These are phyloP conservation scores for Sminthurides aquaticus DNA, from an alignment of 2,888 invertebrate species.

Conservation along the genomic window DNA sequence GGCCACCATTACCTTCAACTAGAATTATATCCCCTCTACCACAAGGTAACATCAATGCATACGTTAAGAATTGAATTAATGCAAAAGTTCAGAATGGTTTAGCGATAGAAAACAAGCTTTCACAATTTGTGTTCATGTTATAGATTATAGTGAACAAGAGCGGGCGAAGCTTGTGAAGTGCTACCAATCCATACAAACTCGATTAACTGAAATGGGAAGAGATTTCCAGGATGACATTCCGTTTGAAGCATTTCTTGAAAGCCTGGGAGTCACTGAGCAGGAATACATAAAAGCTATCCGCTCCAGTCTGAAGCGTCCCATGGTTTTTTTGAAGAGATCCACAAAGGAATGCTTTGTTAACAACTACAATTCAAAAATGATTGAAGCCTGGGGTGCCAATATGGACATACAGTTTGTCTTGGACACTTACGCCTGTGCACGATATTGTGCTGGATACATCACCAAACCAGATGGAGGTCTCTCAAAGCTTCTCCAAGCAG, in stretches of 20 bases:
- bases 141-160: no score
- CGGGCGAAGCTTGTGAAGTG: background rate
- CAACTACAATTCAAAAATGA: constrained; percentile 40
- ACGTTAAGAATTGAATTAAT: no score
- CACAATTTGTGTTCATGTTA: no score
- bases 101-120: background rate
- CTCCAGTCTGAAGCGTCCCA: constrained; percentile 25
- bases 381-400: constrained; percentile 44
- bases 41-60: background rate
- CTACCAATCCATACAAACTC: background rate
- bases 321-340: constrained; percentile 39
- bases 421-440: constrained; percentile 45
- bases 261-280: constrained; percentile 22
- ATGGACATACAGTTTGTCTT: constrained; percentile 46
- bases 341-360: constrained; percentile 39
- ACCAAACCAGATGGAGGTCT: constrained; percentile 36
- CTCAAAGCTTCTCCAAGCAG: constrained; percentile 33
- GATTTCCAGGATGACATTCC: constrained; percentile 3
- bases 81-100: background rate
- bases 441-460: constrained; percentile 44
- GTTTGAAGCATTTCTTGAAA: constrained; percentile 25
- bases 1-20: constrained; percentile 4
- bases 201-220: background rate
- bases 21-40: background rate
- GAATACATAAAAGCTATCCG: constrained; percentile 29